Evolutionary conservation across 2,113 vertebrate genomes (phyloP), one percentile per base, ranked within the genome.

Genomic region (Rhea americana): DNA sequence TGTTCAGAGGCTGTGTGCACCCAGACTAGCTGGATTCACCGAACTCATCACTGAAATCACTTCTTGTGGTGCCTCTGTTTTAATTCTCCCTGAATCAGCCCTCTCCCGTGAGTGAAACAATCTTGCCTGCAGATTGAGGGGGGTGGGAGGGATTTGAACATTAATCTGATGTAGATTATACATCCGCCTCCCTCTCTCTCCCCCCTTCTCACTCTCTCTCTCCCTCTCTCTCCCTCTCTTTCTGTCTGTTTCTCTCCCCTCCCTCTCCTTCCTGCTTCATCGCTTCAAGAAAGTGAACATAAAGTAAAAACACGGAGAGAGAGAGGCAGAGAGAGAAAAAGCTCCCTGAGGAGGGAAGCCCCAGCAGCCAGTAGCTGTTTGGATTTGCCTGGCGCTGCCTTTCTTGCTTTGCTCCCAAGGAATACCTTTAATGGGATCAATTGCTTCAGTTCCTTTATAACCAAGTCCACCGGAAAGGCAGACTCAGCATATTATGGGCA

Each of bases 401-500:
- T 96, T 95, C 51, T 90, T 96, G 90, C 95, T 97, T 96, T 97
- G 82, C 94, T 94, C 95, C 93, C 92, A 85, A 92, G 95, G 96
- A 97, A 93, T 97, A 90, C 96, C 96, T 97, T 98, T 97, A 97
- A 98, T 98, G 98, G 98, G 96, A 96, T 95, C 87, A 47, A 53
- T 95, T 95, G 95, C 96, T 95, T 93, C 93, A 63, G 93, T 95
- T 94, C 93, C 93, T 94, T 95, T 96, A 86, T 97, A 95, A 96
- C 78, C 96, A 93, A 94, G 94, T 90, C 80, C 90, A 72, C 47
- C 51, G 95, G 89, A 94, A 96, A 95, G 97, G 96, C 97, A 93
- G 89, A 92, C 68, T 96, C 96, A 94, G 86, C 93, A 95, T 97
- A 98, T 97, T 97, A 99, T 99, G 99, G 99, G 99, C 95, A 99